Base-by-base conservation (phyloP, 2,888 invertebrate species). In the Trisateles emortualis region DNA sequence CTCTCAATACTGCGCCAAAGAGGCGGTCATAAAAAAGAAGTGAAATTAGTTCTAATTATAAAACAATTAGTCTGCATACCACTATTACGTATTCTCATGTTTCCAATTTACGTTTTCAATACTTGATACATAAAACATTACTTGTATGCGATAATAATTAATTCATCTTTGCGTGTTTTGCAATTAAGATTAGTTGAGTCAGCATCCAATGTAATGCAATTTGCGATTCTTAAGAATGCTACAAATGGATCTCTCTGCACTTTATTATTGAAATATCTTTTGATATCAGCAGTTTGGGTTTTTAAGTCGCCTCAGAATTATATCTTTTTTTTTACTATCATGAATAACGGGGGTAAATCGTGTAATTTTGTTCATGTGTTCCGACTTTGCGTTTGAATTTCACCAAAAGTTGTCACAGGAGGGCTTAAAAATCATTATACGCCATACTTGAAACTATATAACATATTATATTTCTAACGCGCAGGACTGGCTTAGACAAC, bases 161-260 rank as follows among this genome's bases (percentile, higher is more conserved):
- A 64, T 64, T 52, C 65, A 59, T 55, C 53, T 41, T 38, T 50
- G 64, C 64, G 57, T 72, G 74, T 56, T 29, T 46, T 58, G 65
- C 50, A 64, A 70, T 68, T 68, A 56, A 57, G 43, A 64, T 65
- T 36, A 51, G 54, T 49, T 67, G 63, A 65, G 47, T 72, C 58
- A 70, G 51, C 44, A 19, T 36, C 14, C 4, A 47, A 38, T 32
- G 36, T 22, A n/a, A n/a, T n/a, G n/a, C n/a, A n/a, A n/a, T n/a
- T n/a, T n/a, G n/a, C n/a, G n/a, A n/a, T n/a, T n/a, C n/a, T n/a
- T n/a, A n/a, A n/a, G n/a, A n/a, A n/a, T n/a, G n/a, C n/a, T n/a
- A n/a, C n/a, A 29, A 10, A 2, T 13, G 3, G 2, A 22, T 11
- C 9, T 11, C 22, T 11, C 2, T 10, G 39, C 10, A 22, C 19